Evolutionary conservation across 2,113 vertebrate species (phyloP), one percentile per base, ranked within the genome.

Genomic region (Pseudorhombus dupliciocellatus): DNA sequence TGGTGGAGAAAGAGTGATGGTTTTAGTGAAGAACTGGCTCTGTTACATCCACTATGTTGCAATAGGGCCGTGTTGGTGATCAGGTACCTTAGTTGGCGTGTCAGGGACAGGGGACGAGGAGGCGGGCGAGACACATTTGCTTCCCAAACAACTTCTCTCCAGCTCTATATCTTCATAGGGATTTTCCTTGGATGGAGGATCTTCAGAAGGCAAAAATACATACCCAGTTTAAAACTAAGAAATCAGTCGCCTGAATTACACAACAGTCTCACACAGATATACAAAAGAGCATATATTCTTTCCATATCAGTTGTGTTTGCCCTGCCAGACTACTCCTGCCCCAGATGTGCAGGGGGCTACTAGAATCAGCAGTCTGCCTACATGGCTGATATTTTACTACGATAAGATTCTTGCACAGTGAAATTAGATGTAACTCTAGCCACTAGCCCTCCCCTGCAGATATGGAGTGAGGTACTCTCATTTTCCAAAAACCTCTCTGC

Each of bases 151-250:
- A 75, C 93, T 96, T 84, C 95, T 95, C 53, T 97, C 96, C 73
- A 95, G 87, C 86, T 98, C 97, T 2, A 99, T 96, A 59, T 98
- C 98, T 92, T 99, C 98, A 1, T 99, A 99, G 18, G 96, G 98
- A 78, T 98, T 99, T 82, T 99, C 98, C 92, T 98, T 99, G 15
- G 92, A 91, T 24, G 96, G 96, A 4, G 95, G 95, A 88, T 99
- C 98, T 99, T 90, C 12, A 82, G 69, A 81, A 73, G 67, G 63
- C 57, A 53, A 52, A 42, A 4, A 48, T 5, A 12, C 14, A 44
- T 25, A 12, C 1, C 11, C 21, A 51, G 50, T 51, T 58, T 16
- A 52, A 66, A 51, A 61, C 3, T 3, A 10, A 79, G 10, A 77
- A 60, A 56, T 73, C 42, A 52, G 1, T 59, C 46, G 71, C 26